Evolutionary conservation across 1,140 invertebrate genomes (phyloP).

Genomic region (Microplitis mediator): DNA sequence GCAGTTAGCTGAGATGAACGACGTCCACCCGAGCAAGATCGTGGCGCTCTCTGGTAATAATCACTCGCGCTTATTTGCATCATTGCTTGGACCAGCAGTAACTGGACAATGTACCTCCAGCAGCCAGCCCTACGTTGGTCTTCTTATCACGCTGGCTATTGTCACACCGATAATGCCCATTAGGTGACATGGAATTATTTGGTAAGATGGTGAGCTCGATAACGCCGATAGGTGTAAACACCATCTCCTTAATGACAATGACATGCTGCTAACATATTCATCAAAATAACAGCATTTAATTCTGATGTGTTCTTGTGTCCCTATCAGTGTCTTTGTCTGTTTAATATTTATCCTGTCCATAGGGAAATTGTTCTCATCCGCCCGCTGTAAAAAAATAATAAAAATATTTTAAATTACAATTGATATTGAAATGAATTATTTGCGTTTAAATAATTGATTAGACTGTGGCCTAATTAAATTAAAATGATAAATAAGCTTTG

Average conservation of each 20-base stretch:
- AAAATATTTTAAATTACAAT: too few species aligned
- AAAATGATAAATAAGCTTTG: too few species aligned
- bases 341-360: too few species aligned
- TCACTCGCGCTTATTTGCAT: conserved; percentile 53
- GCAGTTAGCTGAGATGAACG: conserved; percentile 21
- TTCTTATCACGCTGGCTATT: conserved; percentile 5
- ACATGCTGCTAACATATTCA: not conserved
- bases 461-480: too few species aligned
- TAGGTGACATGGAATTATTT: not conserved
- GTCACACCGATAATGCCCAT: not conserved
- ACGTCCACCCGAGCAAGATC: conserved; percentile 50
- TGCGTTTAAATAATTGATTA: too few species aligned
- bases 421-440: too few species aligned
- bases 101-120: not conserved
- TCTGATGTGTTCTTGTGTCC: too few species aligned
- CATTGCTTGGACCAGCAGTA: conserved; percentile 20
- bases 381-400: too few species aligned
- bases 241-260: not conserved
- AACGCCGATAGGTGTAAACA: not conserved
- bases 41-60: conserved; percentile 52
- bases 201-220: not conserved
- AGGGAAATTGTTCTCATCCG: too few species aligned
- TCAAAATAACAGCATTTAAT: too few species aligned
- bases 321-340: too few species aligned
- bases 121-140: not conserved